phyloP scores from a whole-genome alignment of 2,888 invertebrate species.

The Xestobium rufovillosum region DNA sequence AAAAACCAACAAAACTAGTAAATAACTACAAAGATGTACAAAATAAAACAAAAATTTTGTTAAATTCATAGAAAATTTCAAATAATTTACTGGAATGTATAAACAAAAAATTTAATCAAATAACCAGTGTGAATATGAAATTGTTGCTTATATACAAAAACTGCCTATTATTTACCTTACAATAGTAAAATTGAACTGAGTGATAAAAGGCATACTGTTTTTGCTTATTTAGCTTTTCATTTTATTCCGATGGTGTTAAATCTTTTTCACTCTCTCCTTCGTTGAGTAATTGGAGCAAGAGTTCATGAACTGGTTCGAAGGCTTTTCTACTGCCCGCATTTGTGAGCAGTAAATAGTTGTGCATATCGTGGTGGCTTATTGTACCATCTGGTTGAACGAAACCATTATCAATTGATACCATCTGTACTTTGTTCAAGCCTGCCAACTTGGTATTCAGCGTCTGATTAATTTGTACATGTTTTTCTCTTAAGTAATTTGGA shows the following conservation, averaged over 20 bases:
- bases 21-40: too few species aligned
- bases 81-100: too few species aligned
- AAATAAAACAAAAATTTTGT: too few species aligned
- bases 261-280: conserved; percentile 71
- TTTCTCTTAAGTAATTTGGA: conserved; percentile 73
- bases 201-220: not conserved
- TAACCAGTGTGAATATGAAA: too few species aligned
- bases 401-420: conserved; percentile 71
- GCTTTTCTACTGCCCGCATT: conserved; percentile 81
- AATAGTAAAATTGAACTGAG: not conserved
- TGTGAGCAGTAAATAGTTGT: conserved; percentile 83
- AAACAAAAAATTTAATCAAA: too few species aligned
- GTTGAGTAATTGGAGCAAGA: conserved; percentile 66
- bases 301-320: conserved; percentile 76
- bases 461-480: conserved; percentile 68
- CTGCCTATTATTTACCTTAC: conserved; percentile 1
- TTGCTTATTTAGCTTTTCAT: conserved; percentile 1
- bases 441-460: conserved; percentile 57
- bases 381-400: conserved; percentile 70
- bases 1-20: too few species aligned
- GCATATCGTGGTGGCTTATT: conserved; percentile 86
- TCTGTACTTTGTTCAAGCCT: conserved; percentile 62
- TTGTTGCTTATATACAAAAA: too few species aligned
- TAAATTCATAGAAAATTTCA: too few species aligned
- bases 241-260: conserved; percentile 63